Evolutionary conservation across 2,888 invertebrate species (phyloP).

Genomic region (Trichacis sp.): DNA sequence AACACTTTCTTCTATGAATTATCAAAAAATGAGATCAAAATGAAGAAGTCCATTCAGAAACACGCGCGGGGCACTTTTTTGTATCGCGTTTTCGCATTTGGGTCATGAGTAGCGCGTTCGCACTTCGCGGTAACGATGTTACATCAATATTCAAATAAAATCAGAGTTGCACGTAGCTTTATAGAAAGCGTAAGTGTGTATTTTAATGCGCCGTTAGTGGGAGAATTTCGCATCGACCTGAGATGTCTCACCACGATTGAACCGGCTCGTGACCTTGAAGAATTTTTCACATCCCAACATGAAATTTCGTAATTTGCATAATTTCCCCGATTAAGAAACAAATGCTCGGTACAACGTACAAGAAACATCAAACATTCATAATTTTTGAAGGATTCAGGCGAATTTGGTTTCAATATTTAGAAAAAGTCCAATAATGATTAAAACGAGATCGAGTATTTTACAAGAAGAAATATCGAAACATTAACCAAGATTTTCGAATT

Average conservation of each 20-base stretch:
- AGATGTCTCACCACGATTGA: slow-evolving; percentile 23
- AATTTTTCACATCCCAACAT: slow-evolving; percentile 15
- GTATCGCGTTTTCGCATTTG: not conserved
- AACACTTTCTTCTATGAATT: not conserved
- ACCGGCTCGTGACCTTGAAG: slow-evolving; percentile 20
- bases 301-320: not conserved
- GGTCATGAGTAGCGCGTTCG: not conserved
- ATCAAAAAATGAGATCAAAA: slow-evolving; percentile 3
- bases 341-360: not conserved
- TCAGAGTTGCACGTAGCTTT: slow-evolving; percentile 53
- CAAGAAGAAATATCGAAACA: too few relatives aligned
- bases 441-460: too few relatives aligned
- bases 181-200: slow-evolving; percentile 62
- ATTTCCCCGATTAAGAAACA: not conserved
- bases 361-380: too few relatives aligned
- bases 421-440: too few relatives aligned
- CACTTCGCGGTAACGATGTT: slow-evolving; percentile 4
- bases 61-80: not conserved
- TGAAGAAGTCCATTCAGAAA: not conserved
- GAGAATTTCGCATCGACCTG: slow-evolving; percentile 43
- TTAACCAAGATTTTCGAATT: too few relatives aligned
- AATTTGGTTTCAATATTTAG: too few relatives aligned
- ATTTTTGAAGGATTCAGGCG: too few relatives aligned
- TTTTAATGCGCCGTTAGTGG: slow-evolving; percentile 58
- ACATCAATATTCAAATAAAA: slow-evolving; percentile 34